A percentile compares a stretch with the other conserved stretches of the same genome.
Evolutionary conservation across 2,888 invertebrate genomes (phyloP).

Genomic region (Mythimna lalbum): DNA sequence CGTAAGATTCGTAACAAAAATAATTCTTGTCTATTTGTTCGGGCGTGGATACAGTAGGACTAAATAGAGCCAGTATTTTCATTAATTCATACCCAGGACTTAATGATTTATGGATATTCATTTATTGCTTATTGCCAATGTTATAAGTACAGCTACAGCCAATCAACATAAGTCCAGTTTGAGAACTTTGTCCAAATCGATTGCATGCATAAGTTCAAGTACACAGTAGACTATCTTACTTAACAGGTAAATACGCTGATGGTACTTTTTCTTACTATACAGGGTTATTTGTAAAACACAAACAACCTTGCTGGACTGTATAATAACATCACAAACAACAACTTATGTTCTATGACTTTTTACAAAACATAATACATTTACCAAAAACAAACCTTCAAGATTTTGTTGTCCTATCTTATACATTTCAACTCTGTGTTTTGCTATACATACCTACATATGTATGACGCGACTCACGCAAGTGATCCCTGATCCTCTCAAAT

Average conservation of each 20-base stretch:
- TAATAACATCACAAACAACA: too few relatives aligned
- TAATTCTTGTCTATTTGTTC: conserved; percentile 60
- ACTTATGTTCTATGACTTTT: too few relatives aligned
- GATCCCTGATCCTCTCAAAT: too few relatives aligned
- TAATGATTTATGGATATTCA: conserved; percentile 5
- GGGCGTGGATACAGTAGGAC: conserved; percentile 55
- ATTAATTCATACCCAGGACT: conserved; percentile 7
- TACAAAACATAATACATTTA: too few relatives aligned
- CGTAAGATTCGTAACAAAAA: conserved; percentile 36
- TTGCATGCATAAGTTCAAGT: conserved; percentile 29
- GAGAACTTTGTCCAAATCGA: conserved; percentile 5
- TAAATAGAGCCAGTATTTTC: conserved; percentile 50
- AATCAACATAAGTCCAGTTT: conserved; percentile 17
- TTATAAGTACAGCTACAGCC: background rate
- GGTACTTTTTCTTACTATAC: conserved; percentile 28
- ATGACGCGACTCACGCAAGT: too few relatives aligned
- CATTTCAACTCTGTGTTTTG: too few relatives aligned
- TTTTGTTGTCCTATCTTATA: too few relatives aligned
- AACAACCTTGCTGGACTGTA: too few relatives aligned
- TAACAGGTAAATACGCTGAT: conserved; percentile 25
- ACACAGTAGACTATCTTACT: conserved; percentile 21
- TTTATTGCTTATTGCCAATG: conserved; percentile 3
- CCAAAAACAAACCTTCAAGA: too few relatives aligned
- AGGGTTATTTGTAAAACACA: too few relatives aligned
- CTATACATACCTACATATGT: too few relatives aligned